phyloP scores from a whole-genome alignment of 2,888 invertebrate species.

The Metellina segmentata region DNA sequence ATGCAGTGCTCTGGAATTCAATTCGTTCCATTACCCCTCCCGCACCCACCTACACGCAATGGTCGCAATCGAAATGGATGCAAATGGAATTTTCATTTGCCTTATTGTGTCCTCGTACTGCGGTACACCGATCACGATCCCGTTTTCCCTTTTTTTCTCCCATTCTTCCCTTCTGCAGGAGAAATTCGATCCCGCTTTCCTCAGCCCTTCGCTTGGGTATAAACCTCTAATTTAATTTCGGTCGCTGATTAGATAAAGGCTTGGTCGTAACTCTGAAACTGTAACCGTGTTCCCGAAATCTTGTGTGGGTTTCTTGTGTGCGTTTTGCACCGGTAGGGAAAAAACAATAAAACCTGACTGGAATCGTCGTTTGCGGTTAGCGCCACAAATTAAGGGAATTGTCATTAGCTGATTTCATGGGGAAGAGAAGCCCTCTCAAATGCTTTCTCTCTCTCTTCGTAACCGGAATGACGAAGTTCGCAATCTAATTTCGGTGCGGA shows the following conservation, averaged over 20 bases:
- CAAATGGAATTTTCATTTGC: conserved; percentile 67
- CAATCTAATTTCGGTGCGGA: background rate
- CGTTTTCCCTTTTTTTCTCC: conserved; percentile 18
- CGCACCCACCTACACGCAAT: background rate
- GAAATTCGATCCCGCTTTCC: conserved; percentile 47
- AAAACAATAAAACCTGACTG: background rate
- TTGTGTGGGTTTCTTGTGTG: background rate
- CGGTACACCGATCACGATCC: conserved; percentile 62
- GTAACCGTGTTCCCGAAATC: conserved; percentile 28
- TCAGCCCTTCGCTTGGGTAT: conserved; percentile 38
- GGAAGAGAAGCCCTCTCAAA: background rate
- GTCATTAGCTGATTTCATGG: conserved; percentile 33
- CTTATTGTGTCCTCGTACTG: conserved; percentile 38
- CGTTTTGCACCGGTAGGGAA: background rate
- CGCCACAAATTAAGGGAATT: conserved; percentile 23
- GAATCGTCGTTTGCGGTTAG: conserved; percentile 5
- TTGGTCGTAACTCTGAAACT: conserved; percentile 28
- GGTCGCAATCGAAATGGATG: conserved; percentile 40
- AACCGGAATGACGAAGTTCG: background rate
- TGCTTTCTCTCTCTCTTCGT: conserved; percentile 4
- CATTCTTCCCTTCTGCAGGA: conserved; percentile 13
- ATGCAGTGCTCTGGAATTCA: conserved; percentile 8
- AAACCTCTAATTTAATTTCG: conserved; percentile 61
- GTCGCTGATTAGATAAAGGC: conserved; percentile 57
- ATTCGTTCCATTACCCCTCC: conserved; percentile 19